These are phyloP conservation scores for Coracias cyanogaster DNA, from an alignment of 2,797 vertebrate genomes.

Conservation along the genomic window DNA sequence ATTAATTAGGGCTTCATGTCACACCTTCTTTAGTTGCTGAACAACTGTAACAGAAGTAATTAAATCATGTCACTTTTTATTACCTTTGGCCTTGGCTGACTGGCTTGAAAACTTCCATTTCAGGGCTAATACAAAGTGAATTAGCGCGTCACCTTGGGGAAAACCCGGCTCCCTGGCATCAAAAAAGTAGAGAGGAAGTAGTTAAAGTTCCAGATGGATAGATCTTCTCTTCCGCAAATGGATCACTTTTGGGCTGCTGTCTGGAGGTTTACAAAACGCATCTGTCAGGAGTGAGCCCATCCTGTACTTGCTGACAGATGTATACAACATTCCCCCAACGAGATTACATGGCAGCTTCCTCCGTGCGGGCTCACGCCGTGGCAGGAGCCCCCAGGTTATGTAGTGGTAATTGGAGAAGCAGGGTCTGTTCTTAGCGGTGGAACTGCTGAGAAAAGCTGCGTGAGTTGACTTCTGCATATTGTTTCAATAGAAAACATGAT, in stretches of 20 bases:
- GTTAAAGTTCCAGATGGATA: slow-evolving; percentile 53
- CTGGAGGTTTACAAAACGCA: slow-evolving; percentile 62
- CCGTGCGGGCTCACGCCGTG: slow-evolving; percentile 54
- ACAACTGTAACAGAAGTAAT: slow-evolving; percentile 81
- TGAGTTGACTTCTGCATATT: slow-evolving; percentile 24
- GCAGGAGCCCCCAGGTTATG: slow-evolving; percentile 38
- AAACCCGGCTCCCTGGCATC: slow-evolving; percentile 61
- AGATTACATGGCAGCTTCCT: slow-evolving; percentile 74
- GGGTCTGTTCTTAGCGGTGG: slow-evolving; percentile 59
- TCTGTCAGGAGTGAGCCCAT: slow-evolving; percentile 63
- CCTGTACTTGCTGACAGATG: slow-evolving; percentile 77
- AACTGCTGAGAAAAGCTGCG: slow-evolving; percentile 58
- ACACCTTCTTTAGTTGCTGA: slow-evolving; percentile 74
- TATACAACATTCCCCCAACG: slow-evolving; percentile 49
- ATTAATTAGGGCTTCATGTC: slow-evolving; percentile 80
- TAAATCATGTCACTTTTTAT: slow-evolving; percentile 82
- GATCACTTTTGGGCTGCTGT: slow-evolving; percentile 51
- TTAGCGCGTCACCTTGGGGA: slow-evolving; percentile 76
- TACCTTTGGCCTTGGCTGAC: slow-evolving; percentile 77
- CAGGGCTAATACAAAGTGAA: slow-evolving; percentile 73
- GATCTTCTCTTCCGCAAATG: slow-evolving; percentile 15
- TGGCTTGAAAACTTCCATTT: slow-evolving; percentile 76
- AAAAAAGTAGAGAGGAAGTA: slow-evolving; percentile 61
- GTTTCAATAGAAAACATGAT: background rate
- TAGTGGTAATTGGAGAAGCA: slow-evolving; percentile 53